Percentiles rank a stretch among this genome's conserved stretches.
These are phyloP conservation scores for Pyrochroa serraticornis DNA, from an alignment of 2,888 invertebrate species.

Conservation along the genomic window DNA sequence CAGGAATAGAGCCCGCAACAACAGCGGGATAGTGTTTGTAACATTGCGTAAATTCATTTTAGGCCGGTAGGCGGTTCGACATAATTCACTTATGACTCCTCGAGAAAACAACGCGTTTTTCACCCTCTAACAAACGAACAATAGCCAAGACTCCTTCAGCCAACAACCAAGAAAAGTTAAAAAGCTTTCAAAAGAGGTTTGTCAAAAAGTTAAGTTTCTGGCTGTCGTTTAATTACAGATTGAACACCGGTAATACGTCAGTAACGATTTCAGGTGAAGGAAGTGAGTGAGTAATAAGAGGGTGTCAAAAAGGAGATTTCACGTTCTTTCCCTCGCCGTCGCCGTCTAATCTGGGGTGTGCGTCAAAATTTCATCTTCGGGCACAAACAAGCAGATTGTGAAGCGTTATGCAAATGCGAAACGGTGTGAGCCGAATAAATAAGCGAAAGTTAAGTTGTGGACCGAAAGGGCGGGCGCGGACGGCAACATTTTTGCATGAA, in stretches of 20 bases:
- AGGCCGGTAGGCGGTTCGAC: slow-evolving; percentile 16
- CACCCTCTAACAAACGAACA: not conserved
- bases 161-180: slow-evolving; percentile 6
- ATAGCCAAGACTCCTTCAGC: not conserved
- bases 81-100: slow-evolving; percentile 6
- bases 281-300: no score
- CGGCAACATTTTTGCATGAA: not conserved
- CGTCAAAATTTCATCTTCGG: slow-evolving; percentile 2
- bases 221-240: no score
- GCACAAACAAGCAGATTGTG: slow-evolving; percentile 3
- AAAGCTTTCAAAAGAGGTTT: slow-evolving; percentile 1
- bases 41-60: slow-evolving; percentile 18
- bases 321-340: no score
- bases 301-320: no score
- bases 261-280: no score
- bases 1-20: slow-evolving; percentile 8
- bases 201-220: no score
- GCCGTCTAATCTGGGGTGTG: no score
- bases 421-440: no score
- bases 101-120: slow-evolving; percentile 3
- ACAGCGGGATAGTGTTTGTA: slow-evolving; percentile 16
- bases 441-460: not conserved
- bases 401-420: not conserved
- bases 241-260: no score
- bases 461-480: not conserved